phyloP scores from a whole-genome alignment of 2,888 invertebrate genomes.

The Acronicta leporina region DNA sequence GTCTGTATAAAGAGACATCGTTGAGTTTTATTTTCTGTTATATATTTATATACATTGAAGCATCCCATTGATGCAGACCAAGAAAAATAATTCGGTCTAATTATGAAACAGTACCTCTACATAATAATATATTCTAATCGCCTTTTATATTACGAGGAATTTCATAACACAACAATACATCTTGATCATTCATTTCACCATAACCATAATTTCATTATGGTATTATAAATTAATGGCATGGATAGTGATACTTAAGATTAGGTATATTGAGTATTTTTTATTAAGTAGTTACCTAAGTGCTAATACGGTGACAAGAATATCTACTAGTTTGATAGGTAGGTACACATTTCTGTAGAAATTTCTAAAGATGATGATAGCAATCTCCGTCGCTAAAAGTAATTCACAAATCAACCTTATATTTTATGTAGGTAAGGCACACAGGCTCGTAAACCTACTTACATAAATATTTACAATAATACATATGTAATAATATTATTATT shows the following conservation, averaged over 20 bases:
- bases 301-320: background rate
- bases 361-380: constrained; percentile 18
- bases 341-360: constrained; percentile 31
- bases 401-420: constrained; percentile 40
- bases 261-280: too few species aligned
- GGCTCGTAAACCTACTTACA: constrained; percentile 77
- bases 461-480: constrained; percentile 82
- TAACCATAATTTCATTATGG: background rate
- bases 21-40: too few species aligned
- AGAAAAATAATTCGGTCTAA: constrained; percentile 42
- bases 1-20: too few species aligned
- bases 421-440: constrained; percentile 39
- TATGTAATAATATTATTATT: constrained; percentile 84
- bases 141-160: constrained; percentile 14
- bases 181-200: constrained; percentile 8
- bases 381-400: constrained; percentile 30
- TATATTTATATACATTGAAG: too few species aligned
- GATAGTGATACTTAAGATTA: too few species aligned
- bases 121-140: constrained; percentile 11
- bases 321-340: too few species aligned
- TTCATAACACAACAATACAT: background rate
- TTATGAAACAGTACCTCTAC: constrained; percentile 23
- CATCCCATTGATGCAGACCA: constrained; percentile 47
- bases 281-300: background rate
- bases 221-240: too few species aligned